These are phyloP conservation scores for Sarcophaga variegata DNA, from an alignment of 2,888 invertebrate genomes.

Conservation along the genomic window DNA sequence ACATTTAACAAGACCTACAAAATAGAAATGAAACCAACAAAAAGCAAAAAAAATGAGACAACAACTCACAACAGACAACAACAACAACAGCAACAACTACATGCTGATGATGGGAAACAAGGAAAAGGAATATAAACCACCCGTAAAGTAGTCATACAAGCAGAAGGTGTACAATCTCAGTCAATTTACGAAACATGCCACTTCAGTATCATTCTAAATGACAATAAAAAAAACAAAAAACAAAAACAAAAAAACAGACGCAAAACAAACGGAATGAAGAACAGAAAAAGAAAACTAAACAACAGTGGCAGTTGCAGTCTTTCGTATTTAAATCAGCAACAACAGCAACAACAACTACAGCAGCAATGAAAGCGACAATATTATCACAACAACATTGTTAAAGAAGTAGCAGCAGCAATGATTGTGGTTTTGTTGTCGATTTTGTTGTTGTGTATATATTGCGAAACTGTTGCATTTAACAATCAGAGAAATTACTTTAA, in stretches of 20 bases:
- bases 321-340: constrained; percentile 75
- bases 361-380: constrained; percentile 57
- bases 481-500: constrained; percentile 67
- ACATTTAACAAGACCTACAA: constrained; percentile 68
- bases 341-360: constrained; percentile 71
- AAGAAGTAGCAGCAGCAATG: constrained; percentile 36
- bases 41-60: constrained; percentile 26
- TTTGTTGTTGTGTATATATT: constrained; percentile 2
- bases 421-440: not conserved
- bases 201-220: constrained; percentile 63
- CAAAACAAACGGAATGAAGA: too few species aligned
- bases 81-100: constrained; percentile 39
- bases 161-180: constrained; percentile 68
- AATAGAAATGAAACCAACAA: constrained; percentile 54
- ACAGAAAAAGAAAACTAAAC: not conserved
- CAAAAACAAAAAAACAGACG: constrained; percentile 12
- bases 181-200: constrained; percentile 70
- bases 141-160: constrained; percentile 55
- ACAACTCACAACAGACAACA: not conserved
- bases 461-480: constrained; percentile 67
- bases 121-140: constrained; percentile 62
- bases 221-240: constrained; percentile 49
- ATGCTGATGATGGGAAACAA: not conserved
- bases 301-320: constrained; percentile 35
- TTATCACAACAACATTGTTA: constrained; percentile 53